Conservation (phyloP, 2,113 vertebrate genomes). For the Gorsachius goisagi region DNA sequence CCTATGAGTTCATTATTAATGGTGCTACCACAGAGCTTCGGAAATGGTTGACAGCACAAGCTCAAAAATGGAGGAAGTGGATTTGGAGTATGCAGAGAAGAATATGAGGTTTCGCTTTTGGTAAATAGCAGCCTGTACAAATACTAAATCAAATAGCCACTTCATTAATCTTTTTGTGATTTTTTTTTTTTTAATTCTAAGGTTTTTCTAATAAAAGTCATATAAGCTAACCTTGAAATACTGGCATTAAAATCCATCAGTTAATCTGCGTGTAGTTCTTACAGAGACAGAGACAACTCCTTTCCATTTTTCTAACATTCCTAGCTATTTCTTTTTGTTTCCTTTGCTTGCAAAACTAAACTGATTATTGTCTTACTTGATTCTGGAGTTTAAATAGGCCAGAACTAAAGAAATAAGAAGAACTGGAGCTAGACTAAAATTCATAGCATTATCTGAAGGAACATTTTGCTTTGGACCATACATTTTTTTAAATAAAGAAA, state of each 20-base stretch:
- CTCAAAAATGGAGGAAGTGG: neutral
- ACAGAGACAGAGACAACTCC: neutral
- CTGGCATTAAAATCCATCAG: neutral
- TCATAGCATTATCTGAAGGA: neutral
- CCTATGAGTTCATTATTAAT: slow-evolving; percentile 8
- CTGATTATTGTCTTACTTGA: neutral
- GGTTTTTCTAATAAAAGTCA: neutral
- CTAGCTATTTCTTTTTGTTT: neutral
- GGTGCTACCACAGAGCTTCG: neutral
- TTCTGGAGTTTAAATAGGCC: neutral
- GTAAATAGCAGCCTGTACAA: neutral
- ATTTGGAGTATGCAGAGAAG: neutral
- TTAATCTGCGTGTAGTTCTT: neutral
- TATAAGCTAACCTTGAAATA: slow-evolving; percentile 5
- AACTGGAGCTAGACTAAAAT: neutral
- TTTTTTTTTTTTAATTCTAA: neutral
- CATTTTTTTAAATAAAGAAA: neutral
- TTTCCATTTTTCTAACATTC: neutral
- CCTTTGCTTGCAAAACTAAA: neutral
- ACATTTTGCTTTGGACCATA: neutral
- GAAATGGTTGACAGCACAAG: neutral
- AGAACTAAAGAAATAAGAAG: neutral
- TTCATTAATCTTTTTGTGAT: slow-evolving; percentile 3
- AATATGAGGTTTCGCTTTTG: neutral
- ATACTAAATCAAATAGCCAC: slow-evolving; percentile 24